Conservation (phyloP, 2,797 vertebrate species). For the Chelon labrosus region DNA sequence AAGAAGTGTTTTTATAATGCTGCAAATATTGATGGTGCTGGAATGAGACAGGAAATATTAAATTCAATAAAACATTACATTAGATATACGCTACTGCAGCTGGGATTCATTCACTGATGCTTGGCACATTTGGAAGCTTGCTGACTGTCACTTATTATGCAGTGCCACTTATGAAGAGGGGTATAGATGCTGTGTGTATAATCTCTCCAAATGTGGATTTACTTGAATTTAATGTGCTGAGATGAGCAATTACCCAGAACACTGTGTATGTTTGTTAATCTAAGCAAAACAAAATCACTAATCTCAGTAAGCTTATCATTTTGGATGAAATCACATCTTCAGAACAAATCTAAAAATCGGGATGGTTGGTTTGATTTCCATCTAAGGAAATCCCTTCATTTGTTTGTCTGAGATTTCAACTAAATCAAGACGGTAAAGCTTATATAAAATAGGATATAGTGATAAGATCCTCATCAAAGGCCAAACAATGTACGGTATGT, state of each 20-base stretch:
- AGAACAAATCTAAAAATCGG: neutral
- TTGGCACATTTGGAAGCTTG: slow-evolving; percentile 4
- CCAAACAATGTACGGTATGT: neutral
- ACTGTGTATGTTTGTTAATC: neutral
- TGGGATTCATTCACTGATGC: slow-evolving; percentile 8
- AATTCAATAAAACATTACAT: slow-evolving; percentile 1
- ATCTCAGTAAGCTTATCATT: slow-evolving; percentile 51
- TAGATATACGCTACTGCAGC: neutral
- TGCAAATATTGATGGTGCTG: neutral
- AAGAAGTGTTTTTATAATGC: neutral
- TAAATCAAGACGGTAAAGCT: neutral
- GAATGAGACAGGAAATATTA: neutral
- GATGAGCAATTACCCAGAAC: slow-evolving; percentile 44
- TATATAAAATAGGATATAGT: neutral
- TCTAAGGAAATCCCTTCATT: neutral
- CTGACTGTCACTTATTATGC: neutral
- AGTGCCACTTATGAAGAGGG: slow-evolving; percentile 2
- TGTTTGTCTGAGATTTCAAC: neutral
- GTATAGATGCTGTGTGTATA: slow-evolving; percentile 12
- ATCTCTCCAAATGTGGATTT: slow-evolving; percentile 37
- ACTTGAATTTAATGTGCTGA: slow-evolving; percentile 31
- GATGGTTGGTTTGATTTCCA: neutral
- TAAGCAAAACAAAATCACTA: slow-evolving; percentile 21
- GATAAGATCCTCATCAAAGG: neutral
- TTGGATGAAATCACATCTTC: slow-evolving; percentile 22